Percentiles rank a stretch among this genome's conserved stretches.
These are phyloP conservation scores for Ctenicera cuprea DNA, from an alignment of 2,888 invertebrate genomes.

Conservation along the genomic window DNA sequence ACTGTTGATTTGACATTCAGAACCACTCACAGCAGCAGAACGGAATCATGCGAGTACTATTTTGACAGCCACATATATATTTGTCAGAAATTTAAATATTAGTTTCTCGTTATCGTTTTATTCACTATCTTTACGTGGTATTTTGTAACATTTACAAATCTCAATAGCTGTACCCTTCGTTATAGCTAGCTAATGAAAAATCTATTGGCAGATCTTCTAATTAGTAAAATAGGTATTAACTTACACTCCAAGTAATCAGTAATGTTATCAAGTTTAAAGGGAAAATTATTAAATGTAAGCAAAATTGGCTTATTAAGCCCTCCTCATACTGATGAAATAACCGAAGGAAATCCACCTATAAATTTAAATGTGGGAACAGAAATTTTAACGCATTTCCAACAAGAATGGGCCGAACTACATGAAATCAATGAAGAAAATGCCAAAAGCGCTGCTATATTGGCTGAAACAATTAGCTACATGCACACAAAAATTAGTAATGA, in stretches of 20 bases:
- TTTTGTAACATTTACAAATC: not conserved
- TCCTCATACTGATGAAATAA: constrained; percentile 36
- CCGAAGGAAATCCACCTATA: constrained; percentile 59
- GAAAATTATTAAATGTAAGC: constrained; percentile 72
- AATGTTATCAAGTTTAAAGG: constrained; percentile 75
- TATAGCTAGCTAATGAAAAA: constrained; percentile 1
- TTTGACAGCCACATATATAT: not conserved
- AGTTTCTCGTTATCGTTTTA: not conserved
- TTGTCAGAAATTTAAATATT: not conserved
- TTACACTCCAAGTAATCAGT: not conserved
- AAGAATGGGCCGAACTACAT: constrained; percentile 83
- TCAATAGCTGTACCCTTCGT: not conserved
- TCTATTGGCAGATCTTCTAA: not conserved
- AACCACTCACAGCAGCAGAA: too few relatives aligned
- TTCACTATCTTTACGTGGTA: not conserved
- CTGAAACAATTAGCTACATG: constrained; percentile 72
- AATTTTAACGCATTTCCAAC: constrained; percentile 82
- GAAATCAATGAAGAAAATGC: constrained; percentile 82
- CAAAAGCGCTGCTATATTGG: constrained; percentile 76
- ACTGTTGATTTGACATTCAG: too few relatives aligned
- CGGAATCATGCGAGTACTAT: not conserved
- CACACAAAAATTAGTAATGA: constrained; percentile 61
- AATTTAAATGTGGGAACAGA: constrained; percentile 81
- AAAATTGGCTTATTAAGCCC: constrained; percentile 47
- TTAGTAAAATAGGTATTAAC: not conserved